phyloP scores from a whole-genome alignment of 1,140 invertebrate species.

The Tribolium madens region DNA sequence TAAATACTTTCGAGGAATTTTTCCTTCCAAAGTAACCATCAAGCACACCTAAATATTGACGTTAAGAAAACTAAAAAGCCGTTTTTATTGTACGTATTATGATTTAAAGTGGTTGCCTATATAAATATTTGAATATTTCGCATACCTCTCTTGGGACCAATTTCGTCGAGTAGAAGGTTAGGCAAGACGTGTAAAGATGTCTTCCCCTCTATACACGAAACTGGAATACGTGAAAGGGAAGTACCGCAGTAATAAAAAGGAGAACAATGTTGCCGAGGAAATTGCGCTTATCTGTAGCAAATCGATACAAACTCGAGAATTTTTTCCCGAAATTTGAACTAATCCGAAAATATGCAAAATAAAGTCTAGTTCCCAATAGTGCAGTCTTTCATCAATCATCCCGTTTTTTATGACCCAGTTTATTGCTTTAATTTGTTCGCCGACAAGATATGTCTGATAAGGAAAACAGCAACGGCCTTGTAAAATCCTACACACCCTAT shows the following conservation, averaged over 20 bases:
- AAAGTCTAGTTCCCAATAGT: background rate
- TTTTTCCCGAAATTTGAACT: background rate
- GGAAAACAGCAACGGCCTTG: no score
- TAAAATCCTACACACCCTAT: background rate
- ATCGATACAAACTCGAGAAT: conserved; percentile 38
- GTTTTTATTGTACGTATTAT: background rate
- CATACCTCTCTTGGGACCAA: conserved; percentile 8
- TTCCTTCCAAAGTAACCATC: background rate
- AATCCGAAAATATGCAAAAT: background rate
- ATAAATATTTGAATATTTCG: conserved; percentile 42
- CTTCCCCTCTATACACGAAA: conserved; percentile 34
- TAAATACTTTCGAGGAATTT: no score
- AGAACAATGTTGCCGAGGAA: conserved; percentile 39
- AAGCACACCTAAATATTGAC: no score
- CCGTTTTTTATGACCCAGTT: background rate
- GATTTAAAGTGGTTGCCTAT: conserved; percentile 12
- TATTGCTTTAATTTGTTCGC: no score
- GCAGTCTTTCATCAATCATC: no score
- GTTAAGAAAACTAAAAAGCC: background rate
- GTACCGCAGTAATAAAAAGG: conserved; percentile 41
- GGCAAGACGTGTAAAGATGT: conserved; percentile 44
- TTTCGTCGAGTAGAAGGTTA: conserved; percentile 30
- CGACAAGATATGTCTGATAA: no score
- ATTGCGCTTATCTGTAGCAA: conserved; percentile 43
- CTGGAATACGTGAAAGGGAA: conserved; percentile 38